These are phyloP conservation scores for Caloenas nicobarica DNA, from an alignment of 2,113 vertebrate species.

Conservation along the genomic window DNA sequence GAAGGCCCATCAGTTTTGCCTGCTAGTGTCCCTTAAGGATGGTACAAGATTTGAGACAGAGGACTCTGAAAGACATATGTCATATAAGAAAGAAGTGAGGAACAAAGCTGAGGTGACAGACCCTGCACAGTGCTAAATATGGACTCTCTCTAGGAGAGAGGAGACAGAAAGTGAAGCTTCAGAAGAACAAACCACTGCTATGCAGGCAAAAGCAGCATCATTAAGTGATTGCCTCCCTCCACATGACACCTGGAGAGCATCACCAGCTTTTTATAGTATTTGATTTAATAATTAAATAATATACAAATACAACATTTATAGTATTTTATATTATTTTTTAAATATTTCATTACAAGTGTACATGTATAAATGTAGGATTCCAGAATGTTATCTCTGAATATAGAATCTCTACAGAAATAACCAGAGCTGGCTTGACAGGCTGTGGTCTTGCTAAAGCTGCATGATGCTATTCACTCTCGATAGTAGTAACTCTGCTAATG, in stretches of 20 bases:
- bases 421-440: conserved; percentile 13
- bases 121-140: background rate
- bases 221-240: background rate
- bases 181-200: background rate
- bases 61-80: background rate
- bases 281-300: background rate
- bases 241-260: background rate
- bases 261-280: background rate
- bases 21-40: background rate
- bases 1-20: background rate
- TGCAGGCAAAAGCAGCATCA: background rate
- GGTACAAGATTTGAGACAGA: background rate
- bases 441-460: conserved; percentile 12
- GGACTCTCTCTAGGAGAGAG: background rate
- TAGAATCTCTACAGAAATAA: conserved; percentile 7
- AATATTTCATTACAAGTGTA: background rate
- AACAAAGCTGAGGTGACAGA: background rate
- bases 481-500: conserved; percentile 18
- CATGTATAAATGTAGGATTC: background rate
- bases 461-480: background rate
- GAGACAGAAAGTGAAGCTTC: background rate
- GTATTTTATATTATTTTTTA: background rate
- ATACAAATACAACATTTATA: background rate
- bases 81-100: background rate
- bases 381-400: conserved; percentile 26